Base-by-base conservation (phyloP, 2,888 invertebrate genomes). In the Ectemnius lituratus region DNA sequence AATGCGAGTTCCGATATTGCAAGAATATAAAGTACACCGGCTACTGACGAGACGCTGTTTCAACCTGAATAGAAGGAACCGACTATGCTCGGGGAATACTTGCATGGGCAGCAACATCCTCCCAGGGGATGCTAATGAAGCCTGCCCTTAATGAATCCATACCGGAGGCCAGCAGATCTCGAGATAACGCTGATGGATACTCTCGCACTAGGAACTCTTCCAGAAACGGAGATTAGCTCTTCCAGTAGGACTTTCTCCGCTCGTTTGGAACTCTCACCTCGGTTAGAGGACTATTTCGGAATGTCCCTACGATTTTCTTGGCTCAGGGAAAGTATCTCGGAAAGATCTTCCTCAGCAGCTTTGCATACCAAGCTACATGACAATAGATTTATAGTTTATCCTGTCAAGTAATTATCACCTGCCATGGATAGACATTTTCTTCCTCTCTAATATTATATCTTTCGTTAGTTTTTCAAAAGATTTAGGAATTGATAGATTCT, bases 141-240 rank as follows among this genome's bases (percentile, higher is more conserved):
- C 86, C 77, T 67, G 68, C 71, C 78, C 83, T 86, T 88, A 89
- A 89, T 88, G 89, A 89, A 88, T 89, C 88, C 88, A 85, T 85
- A 84, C 79, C 74, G 76, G 71, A 66, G 68, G 72, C 76, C 69
- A 73, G 72, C 65, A 84, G 84, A 85, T 87, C 78, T 76, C 75
- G 60, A 83, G 83, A 84, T 82, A 84, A 82, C 80, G 70, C 75
- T 82, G 80, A 84, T 79, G 83, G 80, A 83, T 84, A 78, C 73
- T 76, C 78, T 71, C 70, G 74, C 79, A 11, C 63, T 73, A 70
- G 75, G 67, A 76, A 81, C 73, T 77, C 78, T 73, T 76, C 67
- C 67, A 73, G 74, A 70, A 70, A 70, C 71, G 73, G 62, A 76
- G 73, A 80, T 78, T 76, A 70, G 52, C 70, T 62, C 27, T 69